Percentiles rank a stretch among this genome's conserved stretches.
phyloP scores from a whole-genome alignment of 2,888 invertebrate species.

The Heliconius erato region DNA sequence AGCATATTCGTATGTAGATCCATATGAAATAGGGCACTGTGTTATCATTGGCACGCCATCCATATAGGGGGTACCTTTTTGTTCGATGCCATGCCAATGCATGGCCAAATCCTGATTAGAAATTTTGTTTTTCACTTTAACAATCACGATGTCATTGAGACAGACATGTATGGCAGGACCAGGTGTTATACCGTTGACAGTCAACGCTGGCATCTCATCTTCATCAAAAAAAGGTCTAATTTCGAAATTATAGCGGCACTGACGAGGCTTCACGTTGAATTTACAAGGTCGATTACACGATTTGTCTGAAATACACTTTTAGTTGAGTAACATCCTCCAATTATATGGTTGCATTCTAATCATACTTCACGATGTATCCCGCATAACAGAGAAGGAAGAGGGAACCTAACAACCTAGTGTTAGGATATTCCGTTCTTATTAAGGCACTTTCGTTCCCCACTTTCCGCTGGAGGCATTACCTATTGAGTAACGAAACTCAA shows the following conservation, averaged over 20 bases:
- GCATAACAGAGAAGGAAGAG: too few species aligned
- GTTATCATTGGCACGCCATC: constrained; percentile 92
- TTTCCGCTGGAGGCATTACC: too few species aligned
- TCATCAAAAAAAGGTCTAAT: constrained; percentile 69
- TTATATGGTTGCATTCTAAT: constrained; percentile 16
- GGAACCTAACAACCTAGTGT: too few species aligned
- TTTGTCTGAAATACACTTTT: constrained; percentile 66
- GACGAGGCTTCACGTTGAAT: constrained; percentile 80
- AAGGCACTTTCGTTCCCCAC: too few species aligned
- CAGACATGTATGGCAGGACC: constrained; percentile 88
- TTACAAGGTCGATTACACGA: constrained; percentile 82
- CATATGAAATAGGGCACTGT: constrained; percentile 90
- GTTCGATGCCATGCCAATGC: constrained; percentile 91
- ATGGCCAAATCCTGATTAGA: constrained; percentile 89
- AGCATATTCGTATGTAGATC: constrained; percentile 89
- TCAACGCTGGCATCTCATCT: constrained; percentile 67
- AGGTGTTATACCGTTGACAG: constrained; percentile 74
- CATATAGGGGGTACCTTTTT: constrained; percentile 89
- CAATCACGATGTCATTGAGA: constrained; percentile 89
- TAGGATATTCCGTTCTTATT: too few species aligned
- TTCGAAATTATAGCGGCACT: constrained; percentile 75
- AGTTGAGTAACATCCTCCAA: constrained; percentile 43
- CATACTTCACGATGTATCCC: neutral
- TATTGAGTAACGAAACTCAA: too few species aligned
- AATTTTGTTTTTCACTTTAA: constrained; percentile 90